phyloP scores from a whole-genome alignment of 2,888 invertebrate genomes.

The Oligia fasciuncula region DNA sequence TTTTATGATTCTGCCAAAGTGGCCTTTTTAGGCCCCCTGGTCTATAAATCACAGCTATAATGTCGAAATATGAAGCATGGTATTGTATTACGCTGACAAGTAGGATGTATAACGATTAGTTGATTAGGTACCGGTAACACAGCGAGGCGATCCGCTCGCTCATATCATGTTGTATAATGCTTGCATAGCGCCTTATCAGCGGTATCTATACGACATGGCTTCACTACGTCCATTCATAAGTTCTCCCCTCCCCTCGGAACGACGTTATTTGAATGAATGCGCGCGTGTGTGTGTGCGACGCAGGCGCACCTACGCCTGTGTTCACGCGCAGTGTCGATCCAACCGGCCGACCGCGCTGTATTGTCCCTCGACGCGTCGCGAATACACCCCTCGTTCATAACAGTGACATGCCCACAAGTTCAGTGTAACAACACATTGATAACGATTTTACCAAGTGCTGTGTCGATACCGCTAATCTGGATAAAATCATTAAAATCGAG shows the following conservation, averaged over 20 bases:
- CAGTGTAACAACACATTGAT: constrained; percentile 79
- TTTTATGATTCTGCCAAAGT: too few relatives aligned
- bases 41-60: constrained; percentile 34
- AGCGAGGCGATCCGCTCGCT: constrained; percentile 64
- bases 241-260: constrained; percentile 77
- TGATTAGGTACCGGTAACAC: constrained; percentile 67
- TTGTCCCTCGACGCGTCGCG: constrained; percentile 74
- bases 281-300: constrained; percentile 81
- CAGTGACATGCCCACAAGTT: constrained; percentile 84
- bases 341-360: constrained; percentile 77
- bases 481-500: constrained; percentile 87
- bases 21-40: constrained; percentile 32
- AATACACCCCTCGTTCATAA: constrained; percentile 68
- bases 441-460: constrained; percentile 79
- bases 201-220: constrained; percentile 82
- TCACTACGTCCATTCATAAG: constrained; percentile 90
- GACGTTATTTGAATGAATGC: constrained; percentile 82
- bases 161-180: constrained; percentile 81
- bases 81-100: constrained; percentile 71
- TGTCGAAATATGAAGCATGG: constrained; percentile 66
- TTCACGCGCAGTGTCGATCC: constrained; percentile 77
- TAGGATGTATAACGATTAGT: constrained; percentile 63
- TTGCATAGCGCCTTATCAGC: constrained; percentile 84
- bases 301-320: constrained; percentile 79
- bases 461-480: constrained; percentile 87